A percentile compares a stretch with the other conserved stretches of the same genome.
Conservation (phyloP, 2,888 invertebrate species). For the Fragum fragum region DNA sequence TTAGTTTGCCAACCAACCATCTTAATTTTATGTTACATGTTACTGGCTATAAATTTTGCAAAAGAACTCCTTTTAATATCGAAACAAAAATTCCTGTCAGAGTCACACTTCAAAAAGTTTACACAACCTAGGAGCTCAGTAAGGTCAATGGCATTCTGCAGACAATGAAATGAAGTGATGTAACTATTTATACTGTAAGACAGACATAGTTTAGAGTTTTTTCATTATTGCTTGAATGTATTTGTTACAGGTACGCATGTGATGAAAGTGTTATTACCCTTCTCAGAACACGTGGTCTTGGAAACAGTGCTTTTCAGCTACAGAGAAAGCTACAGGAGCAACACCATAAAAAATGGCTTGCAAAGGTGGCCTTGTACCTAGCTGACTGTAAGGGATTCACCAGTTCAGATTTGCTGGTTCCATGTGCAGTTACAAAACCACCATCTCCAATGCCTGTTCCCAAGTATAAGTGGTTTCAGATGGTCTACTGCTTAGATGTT, state of each 20-base stretch:
- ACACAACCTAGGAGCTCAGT: too few species aligned
- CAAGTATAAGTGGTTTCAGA: constrained; percentile 43
- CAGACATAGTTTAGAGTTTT: constrained; percentile 48
- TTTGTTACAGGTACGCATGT: constrained; percentile 31
- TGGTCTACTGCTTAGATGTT: constrained; percentile 65
- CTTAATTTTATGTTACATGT: too few species aligned
- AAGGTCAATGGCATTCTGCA: constrained; percentile 55
- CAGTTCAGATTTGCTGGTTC: constrained; percentile 9
- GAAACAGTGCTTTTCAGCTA: constrained; percentile 24
- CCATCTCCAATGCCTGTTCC: constrained; percentile 43
- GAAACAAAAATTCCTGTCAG: too few species aligned
- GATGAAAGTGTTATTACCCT: background rate
- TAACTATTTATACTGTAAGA: constrained; percentile 62
- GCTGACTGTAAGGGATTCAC: constrained; percentile 51
- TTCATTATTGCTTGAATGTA: constrained; percentile 69
- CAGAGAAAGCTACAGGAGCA: constrained; percentile 37
- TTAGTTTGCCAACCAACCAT: too few species aligned
- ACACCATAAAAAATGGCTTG: constrained; percentile 61
- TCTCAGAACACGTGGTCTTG: background rate
- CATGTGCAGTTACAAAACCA: constrained; percentile 19
- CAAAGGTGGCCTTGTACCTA: constrained; percentile 50
- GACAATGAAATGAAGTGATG: constrained; percentile 54
- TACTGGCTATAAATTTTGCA: too few species aligned
- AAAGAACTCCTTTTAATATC: too few species aligned
- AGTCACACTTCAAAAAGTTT: too few species aligned